These are phyloP conservation scores for Epirrhoe alternata DNA, from an alignment of 2,888 invertebrate species.

Conservation along the genomic window DNA sequence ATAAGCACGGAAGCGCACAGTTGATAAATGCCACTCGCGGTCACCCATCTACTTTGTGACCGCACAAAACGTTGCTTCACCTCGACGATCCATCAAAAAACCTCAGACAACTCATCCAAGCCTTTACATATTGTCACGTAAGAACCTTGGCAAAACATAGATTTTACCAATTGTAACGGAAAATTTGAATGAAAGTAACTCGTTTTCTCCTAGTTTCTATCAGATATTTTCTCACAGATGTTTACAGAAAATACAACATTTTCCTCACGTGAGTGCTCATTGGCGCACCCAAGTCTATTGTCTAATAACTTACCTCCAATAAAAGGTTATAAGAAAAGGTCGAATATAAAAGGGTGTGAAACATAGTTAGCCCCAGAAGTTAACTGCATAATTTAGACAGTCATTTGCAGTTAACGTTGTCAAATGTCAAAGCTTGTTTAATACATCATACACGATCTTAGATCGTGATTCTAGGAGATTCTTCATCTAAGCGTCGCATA, in stretches of 20 bases:
- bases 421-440: constrained; percentile 66
- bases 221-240: background rate
- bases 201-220: background rate
- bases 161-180: too few species aligned
- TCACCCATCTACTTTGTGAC: too few species aligned
- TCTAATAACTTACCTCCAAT: constrained; percentile 26
- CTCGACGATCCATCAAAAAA: too few species aligned
- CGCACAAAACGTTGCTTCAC: too few species aligned
- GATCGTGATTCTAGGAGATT: too few species aligned
- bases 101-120: too few species aligned
- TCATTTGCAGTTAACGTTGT: constrained; percentile 64
- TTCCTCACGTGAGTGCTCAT: background rate
- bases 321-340: constrained; percentile 47
- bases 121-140: too few species aligned
- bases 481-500: too few species aligned
- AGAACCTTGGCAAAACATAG: too few species aligned
- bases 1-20: too few species aligned
- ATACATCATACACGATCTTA: constrained; percentile 45
- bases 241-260: background rate
- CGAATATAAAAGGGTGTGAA: constrained; percentile 55
- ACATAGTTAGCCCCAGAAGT: constrained; percentile 55
- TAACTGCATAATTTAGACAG: constrained; percentile 76
- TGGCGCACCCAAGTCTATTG: background rate
- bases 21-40: too few species aligned
- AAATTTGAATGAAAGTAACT: background rate